A percentile compares a stretch with the other conserved stretches of the same genome.
phyloP scores from a whole-genome alignment of 2,888 invertebrate species.

The Taenaris catops region DNA sequence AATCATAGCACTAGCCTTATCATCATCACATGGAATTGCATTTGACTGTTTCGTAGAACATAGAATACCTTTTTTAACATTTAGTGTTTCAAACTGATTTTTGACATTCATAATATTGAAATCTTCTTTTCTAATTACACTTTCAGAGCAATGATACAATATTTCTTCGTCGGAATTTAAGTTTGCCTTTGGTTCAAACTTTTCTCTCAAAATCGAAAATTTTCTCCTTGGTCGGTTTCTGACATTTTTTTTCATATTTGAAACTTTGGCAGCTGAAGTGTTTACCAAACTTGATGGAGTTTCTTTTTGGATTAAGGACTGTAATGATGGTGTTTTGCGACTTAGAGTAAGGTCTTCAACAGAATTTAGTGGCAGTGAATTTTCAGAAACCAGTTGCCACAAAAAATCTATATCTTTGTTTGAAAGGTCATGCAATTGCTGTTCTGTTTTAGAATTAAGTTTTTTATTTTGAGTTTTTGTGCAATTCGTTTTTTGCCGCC shows the following conservation, averaged over 20 bases:
- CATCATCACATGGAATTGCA: slow-evolving; percentile 25
- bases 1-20: slow-evolving; percentile 14
- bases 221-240: slow-evolving; percentile 74
- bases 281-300: slow-evolving; percentile 35
- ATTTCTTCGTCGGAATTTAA: slow-evolving; percentile 69
- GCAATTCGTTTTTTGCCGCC: slow-evolving; percentile 41
- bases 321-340: slow-evolving; percentile 61
- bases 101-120: slow-evolving; percentile 40
- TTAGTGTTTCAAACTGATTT: slow-evolving; percentile 39
- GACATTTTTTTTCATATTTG: slow-evolving; percentile 56
- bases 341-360: slow-evolving; percentile 53
- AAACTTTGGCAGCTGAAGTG: slow-evolving; percentile 43
- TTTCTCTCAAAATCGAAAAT: slow-evolving; percentile 79
- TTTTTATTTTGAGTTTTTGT: slow-evolving; percentile 46
- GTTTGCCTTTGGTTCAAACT: slow-evolving; percentile 73
- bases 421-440: slow-evolving; percentile 49
- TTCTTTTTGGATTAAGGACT: slow-evolving; percentile 68
- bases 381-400: slow-evolving; percentile 68
- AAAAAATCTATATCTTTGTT: slow-evolving; percentile 66
- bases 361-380: slow-evolving; percentile 43
- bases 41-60: slow-evolving; percentile 33
- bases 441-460: slow-evolving; percentile 43
- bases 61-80: slow-evolving; percentile 26
- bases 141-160: slow-evolving; percentile 57
- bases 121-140: slow-evolving; percentile 39